A percentile compares a stretch with the other conserved stretches of the same genome.
Conservation (phyloP, 2,113 vertebrate genomes). For the Oryzias curvinotus region DNA sequence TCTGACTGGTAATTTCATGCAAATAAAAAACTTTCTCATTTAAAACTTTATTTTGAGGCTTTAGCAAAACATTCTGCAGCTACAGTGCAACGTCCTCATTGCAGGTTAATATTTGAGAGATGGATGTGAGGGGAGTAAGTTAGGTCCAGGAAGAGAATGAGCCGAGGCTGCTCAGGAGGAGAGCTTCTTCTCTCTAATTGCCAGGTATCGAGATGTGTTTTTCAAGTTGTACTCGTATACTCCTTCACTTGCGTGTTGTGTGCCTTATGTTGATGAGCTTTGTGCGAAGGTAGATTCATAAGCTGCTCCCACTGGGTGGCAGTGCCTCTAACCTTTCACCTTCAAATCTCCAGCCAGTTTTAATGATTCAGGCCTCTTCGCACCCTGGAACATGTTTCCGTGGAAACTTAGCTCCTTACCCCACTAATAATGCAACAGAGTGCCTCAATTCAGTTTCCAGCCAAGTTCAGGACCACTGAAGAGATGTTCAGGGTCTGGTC, state of each 20-base stretch:
- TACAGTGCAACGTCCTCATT: slow-evolving; percentile 33
- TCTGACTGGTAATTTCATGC: neutral
- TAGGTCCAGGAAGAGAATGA: slow-evolving; percentile 4
- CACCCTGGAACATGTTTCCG: slow-evolving; percentile 67
- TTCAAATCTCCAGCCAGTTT: slow-evolving; percentile 67
- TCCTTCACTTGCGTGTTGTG: slow-evolving; percentile 1
- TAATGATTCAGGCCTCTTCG: slow-evolving; percentile 68
- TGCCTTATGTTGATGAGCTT: slow-evolving; percentile 53
- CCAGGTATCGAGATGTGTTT: slow-evolving; percentile 20
- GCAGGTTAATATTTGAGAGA: slow-evolving; percentile 30
- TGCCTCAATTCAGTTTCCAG: slow-evolving; percentile 68
- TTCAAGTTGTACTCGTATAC: slow-evolving; percentile 2
- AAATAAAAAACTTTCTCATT: slow-evolving; percentile 4
- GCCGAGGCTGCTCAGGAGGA: slow-evolving; percentile 18
- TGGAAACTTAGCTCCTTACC: slow-evolving; percentile 50
- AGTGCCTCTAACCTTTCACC: slow-evolving; percentile 63
- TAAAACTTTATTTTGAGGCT: slow-evolving; percentile 23
- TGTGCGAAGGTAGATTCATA: slow-evolving; percentile 56
- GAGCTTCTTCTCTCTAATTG: slow-evolving; percentile 46
- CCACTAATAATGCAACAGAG: slow-evolving; percentile 60
- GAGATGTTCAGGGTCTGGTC: slow-evolving; percentile 58
- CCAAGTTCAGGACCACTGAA: slow-evolving; percentile 59
- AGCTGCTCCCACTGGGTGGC: slow-evolving; percentile 43
- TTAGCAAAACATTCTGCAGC: slow-evolving; percentile 31
- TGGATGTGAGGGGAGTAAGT: slow-evolving; percentile 30